Evolutionary conservation across 1,140 invertebrate genomes (phyloP).

Genomic region (Drosophila fuyamai): DNA sequence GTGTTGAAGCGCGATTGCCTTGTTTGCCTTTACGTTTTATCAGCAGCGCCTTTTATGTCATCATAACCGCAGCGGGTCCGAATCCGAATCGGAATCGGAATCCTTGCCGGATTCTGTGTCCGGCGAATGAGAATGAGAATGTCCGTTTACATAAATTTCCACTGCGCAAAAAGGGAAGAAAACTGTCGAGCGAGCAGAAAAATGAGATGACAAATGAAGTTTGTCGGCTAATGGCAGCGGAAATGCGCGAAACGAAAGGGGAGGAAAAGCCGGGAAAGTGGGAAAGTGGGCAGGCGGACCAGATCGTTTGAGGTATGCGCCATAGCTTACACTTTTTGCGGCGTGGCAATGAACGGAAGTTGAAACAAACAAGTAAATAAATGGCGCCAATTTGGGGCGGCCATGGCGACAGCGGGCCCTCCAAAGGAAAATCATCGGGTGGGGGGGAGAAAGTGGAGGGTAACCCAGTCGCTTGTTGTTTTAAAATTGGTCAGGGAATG

Average conservation of each 20-base stretch:
- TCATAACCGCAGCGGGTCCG: conserved; percentile 73
- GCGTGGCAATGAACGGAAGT: conserved; percentile 83
- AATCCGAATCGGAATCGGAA: conserved; percentile 19
- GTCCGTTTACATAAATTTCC: conserved; percentile 82
- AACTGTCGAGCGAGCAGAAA: conserved; percentile 82
- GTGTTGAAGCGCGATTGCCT: conserved; percentile 51
- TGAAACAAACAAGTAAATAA: conserved; percentile 84
- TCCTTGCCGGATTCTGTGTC: conserved; percentile 40
- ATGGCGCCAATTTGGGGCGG: conserved; percentile 78
- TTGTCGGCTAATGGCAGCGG: conserved; percentile 81
- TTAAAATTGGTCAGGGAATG: conserved; percentile 64
- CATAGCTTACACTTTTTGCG: conserved; percentile 77
- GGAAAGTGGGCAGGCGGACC: conserved; percentile 2
- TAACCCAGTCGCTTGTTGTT: conserved; percentile 60
- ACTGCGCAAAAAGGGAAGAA: conserved; percentile 68
- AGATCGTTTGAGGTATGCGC: conserved; percentile 60
- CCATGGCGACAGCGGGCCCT: conserved; percentile 29
- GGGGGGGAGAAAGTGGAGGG: neutral
- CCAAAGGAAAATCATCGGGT: neutral
- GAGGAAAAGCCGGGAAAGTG: neutral
- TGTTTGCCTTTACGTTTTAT: conserved; percentile 73
- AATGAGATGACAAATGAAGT: conserved; percentile 83
- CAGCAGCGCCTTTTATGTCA: conserved; percentile 79
- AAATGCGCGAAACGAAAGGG: conserved; percentile 55
- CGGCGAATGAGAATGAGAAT: conserved; percentile 64